Base-by-base conservation (phyloP, 1,140 invertebrate genomes). In the Drosophila yakuba region DNA sequence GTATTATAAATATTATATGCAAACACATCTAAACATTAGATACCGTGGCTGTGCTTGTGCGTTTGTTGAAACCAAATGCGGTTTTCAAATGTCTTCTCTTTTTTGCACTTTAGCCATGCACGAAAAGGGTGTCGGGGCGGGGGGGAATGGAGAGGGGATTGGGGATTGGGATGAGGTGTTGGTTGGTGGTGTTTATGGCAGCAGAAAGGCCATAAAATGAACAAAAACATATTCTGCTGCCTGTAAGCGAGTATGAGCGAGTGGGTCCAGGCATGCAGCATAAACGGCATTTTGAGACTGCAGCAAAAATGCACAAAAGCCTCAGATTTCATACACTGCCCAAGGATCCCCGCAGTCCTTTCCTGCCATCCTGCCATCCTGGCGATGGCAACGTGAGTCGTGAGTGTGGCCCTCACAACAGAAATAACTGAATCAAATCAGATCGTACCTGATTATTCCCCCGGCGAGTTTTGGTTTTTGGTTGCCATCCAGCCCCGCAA, bases 181-280 rank as follows among this genome's bases (percentile, higher is more conserved):
- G 61, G 12, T 39, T 39, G 38, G 11, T 39, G 38, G 79, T 86
- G 78, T 78, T 86, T 85, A 86, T 85, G 83, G 83, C 79, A 88
- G 79, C 79, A 83, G 80, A 83, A 86, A 86, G 83, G 83, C 83
- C 83, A 86, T 86, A 86, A 86, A 82, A 81, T 79, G 83, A 86
- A 86, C 79, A 86, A 86, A 86, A 88, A 78, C 83, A 86, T 88
- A 83, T 83, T 83, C 59, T 62, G 38, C 28, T 15, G 60, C 52
- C 44, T 66, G 73, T 44, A 66, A 61, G 66, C 60, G 72, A 57
- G 61, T 66, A 50, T 55, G 66, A 74, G 73, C 43, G 63, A 56
- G 56, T 52, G 71, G 66, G 71, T 73, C 73, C 68, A 77, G 71
- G 75, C 78, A 50, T 71, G 68, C 68, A 71, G 66, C 66, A 71